These are phyloP conservation scores for Cydia fagiglandana DNA, from an alignment of 1,140 invertebrate genomes.

Conservation along the genomic window DNA sequence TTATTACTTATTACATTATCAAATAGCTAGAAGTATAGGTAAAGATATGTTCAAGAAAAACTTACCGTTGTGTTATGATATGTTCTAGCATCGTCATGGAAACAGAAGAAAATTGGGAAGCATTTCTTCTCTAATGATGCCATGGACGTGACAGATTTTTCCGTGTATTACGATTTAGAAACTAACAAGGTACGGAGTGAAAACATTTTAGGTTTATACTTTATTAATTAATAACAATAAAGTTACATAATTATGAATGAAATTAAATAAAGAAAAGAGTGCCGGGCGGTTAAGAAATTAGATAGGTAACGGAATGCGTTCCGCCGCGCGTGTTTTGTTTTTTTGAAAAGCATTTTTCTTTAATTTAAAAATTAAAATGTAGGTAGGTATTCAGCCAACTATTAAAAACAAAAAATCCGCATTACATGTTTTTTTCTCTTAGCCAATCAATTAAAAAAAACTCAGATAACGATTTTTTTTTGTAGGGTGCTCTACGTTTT, in stretches of 20 bases:
- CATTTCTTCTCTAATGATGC: constrained; percentile 43
- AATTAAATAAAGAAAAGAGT: no score
- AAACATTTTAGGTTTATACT: constrained; percentile 31
- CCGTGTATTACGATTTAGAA: constrained; percentile 70
- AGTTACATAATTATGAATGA: no score
- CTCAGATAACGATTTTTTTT: no score
- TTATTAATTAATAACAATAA: not conserved
- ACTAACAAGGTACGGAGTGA: constrained; percentile 66
- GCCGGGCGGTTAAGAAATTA: no score
- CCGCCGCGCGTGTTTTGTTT: not conserved
- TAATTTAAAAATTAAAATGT: no score
- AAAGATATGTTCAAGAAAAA: not conserved
- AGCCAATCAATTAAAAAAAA: no score
- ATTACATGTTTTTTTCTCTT: no score
- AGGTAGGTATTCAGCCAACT: not conserved
- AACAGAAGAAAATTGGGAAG: constrained; percentile 13
- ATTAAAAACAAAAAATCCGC: not conserved
- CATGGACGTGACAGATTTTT: constrained; percentile 72
- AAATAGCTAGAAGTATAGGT: no score
- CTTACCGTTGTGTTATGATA: not conserved
- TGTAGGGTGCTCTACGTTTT: no score
- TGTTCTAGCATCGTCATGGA: not conserved
- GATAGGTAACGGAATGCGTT: not conserved
- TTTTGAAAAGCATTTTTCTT: no score
- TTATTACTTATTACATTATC: no score